Base-by-base conservation (phyloP, 2,113 vertebrate species). In the Charina bottae region DNA sequence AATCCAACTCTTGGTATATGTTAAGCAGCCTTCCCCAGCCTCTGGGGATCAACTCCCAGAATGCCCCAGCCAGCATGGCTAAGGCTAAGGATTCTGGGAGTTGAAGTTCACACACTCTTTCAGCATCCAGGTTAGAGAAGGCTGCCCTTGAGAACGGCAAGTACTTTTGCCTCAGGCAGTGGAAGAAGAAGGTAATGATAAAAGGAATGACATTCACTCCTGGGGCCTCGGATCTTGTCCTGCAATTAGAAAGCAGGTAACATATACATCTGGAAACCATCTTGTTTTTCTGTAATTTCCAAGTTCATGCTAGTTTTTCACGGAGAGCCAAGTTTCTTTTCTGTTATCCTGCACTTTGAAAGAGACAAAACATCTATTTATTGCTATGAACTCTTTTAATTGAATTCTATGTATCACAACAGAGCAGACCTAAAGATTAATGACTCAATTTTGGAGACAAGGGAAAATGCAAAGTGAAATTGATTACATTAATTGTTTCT, bases 361-460 rank as follows among this genome's bases (percentile, higher is more conserved):
- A 59, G 62, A 11, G 58, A 53, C 13, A 89, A 49, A 17, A 37
- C 53, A 90, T 9, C 68, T 90, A 91, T 94, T 95, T 94, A 95
- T 94, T 92, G 87, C 88, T 86, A 58, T 89, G 90, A 93, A 87
- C 28, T 93, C 89, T 93, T 83, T 95, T 95, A 95, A 94, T 62
- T 92, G 84, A 93, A 95, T 95, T 94, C 93, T 64, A 26, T 86
- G 93, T 93, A 94, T 90, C 95, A 97, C 95, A 96, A 90, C 92
- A 93, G 90, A 97, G 94, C 95, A 94, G 92, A 91, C 93, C 92
- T 94, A 96, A 92, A 96, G 96, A 97, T 96, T 94, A 96, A 97
- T 96, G 97, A 95, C 94, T 96, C 94, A 91, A 96, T 93, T 95
- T 92, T 95, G 94, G 88, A 96, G 96, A 97, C 96, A 96, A 97